These are phyloP conservation scores for Lasioglossum lativentre DNA, from an alignment of 2,888 invertebrate species.

Conservation along the genomic window DNA sequence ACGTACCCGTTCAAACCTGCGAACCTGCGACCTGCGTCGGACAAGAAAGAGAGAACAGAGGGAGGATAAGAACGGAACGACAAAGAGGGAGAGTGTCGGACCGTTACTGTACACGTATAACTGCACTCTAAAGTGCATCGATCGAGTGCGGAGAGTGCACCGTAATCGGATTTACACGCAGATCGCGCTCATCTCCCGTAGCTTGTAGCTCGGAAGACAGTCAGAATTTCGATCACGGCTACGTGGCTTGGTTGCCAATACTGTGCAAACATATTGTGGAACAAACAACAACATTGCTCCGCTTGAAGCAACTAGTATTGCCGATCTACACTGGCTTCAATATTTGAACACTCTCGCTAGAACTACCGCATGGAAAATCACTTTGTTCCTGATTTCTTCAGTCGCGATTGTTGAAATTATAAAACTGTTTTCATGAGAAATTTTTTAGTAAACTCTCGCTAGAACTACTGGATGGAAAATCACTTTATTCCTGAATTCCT, in stretches of 20 bases:
- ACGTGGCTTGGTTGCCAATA: background rate
- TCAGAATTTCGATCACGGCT: constrained; percentile 12
- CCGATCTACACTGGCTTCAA: too few relatives aligned
- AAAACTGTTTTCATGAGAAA: too few relatives aligned
- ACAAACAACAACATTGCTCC: background rate
- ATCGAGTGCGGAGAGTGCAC: constrained; percentile 66
- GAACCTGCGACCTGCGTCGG: constrained; percentile 50
- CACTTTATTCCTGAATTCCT: too few relatives aligned
- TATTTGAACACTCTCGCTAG: too few relatives aligned
- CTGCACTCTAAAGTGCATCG: constrained; percentile 69
- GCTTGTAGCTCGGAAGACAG: constrained; percentile 9
- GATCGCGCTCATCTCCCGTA: constrained; percentile 45
- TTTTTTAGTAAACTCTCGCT: too few relatives aligned
- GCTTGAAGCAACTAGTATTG: background rate
- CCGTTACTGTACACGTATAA: constrained; percentile 69
- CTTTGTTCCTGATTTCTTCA: too few relatives aligned
- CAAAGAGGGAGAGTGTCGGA: constrained; percentile 45
- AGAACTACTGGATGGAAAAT: too few relatives aligned
- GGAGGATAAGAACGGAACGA: constrained; percentile 20
- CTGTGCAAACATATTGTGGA: background rate
- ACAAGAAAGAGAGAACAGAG: constrained; percentile 21
- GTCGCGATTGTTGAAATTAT: too few relatives aligned
- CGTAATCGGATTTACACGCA: constrained; percentile 69
- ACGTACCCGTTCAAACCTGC: constrained; percentile 50
- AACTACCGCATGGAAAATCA: too few relatives aligned